Percentiles rank a stretch among this genome's conserved stretches.
These are phyloP conservation scores for Glossosoma conforme DNA, from an alignment of 1,140 invertebrate genomes.

Conservation along the genomic window DNA sequence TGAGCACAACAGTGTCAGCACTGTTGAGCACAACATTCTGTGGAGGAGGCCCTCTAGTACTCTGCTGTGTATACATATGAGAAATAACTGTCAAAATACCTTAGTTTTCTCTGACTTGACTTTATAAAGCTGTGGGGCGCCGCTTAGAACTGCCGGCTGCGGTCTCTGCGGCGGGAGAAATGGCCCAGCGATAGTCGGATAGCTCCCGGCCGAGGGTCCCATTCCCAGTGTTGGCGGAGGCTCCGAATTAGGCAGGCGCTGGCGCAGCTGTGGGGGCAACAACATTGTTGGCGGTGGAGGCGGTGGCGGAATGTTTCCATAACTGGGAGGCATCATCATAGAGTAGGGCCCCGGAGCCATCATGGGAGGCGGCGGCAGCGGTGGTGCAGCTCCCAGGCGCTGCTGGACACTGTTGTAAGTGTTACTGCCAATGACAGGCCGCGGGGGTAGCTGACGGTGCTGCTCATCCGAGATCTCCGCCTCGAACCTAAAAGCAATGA, in stretches of 20 bases:
- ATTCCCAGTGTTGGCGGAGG: slow-evolving; percentile 34
- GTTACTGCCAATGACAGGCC: slow-evolving; percentile 61
- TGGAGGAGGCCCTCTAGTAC: too few relatives aligned
- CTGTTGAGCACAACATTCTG: too few relatives aligned
- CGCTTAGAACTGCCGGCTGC: slow-evolving; percentile 57
- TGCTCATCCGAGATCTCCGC: slow-evolving; percentile 71
- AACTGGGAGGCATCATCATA: slow-evolving; percentile 27
- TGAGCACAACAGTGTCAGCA: too few relatives aligned
- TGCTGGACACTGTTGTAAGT: slow-evolving; percentile 64
- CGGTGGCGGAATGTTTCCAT: slow-evolving; percentile 49
- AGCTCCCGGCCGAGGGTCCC: slow-evolving; percentile 48
- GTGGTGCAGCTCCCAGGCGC: slow-evolving; percentile 54
- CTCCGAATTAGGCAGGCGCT: slow-evolving; percentile 33
- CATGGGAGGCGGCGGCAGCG: slow-evolving; percentile 51
- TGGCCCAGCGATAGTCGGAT: slow-evolving; percentile 32
- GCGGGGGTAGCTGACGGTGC: slow-evolving; percentile 50
- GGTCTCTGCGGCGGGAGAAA: slow-evolving; percentile 44
- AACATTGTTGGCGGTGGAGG: slow-evolving; percentile 49
- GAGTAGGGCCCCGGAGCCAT: background rate
- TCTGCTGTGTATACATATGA: too few relatives aligned
- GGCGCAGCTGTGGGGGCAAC: slow-evolving; percentile 57
- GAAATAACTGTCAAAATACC: too few relatives aligned
- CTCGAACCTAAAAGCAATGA: slow-evolving; percentile 60
- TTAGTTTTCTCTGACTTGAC: slow-evolving; percentile 40
- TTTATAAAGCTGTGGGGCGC: slow-evolving; percentile 60